Percentiles rank a stretch among this genome's conserved stretches.
Evolutionary conservation across 2,113 vertebrate genomes (phyloP).

Genomic region (Stegostoma tigrinum): DNA sequence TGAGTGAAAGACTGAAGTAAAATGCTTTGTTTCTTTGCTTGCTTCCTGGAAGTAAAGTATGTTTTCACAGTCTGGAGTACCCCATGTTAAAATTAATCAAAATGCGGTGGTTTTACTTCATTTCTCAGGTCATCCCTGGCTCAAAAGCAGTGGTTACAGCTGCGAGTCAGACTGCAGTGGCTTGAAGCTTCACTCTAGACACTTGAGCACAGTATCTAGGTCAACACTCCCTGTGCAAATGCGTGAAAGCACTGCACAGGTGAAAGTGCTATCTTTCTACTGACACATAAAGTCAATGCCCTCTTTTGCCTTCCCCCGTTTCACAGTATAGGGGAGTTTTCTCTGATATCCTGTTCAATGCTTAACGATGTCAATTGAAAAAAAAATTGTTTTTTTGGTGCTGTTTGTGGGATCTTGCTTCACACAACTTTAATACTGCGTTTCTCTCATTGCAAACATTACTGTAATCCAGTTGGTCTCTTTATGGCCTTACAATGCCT

Average conservation of each 20-base stretch:
- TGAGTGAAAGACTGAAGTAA: too few species aligned
- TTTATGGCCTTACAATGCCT: background rate
- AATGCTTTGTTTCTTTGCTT: background rate
- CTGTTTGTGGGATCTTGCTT: background rate
- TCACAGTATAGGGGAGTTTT: background rate
- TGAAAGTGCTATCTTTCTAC: background rate
- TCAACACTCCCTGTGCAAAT: background rate
- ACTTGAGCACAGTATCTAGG: background rate
- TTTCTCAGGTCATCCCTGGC: background rate
- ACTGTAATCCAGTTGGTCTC: background rate
- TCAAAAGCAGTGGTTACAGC: background rate
- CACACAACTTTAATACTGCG: background rate
- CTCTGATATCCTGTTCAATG: background rate
- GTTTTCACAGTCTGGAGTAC: background rate
- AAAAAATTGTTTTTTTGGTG: background rate
- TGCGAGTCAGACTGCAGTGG: background rate
- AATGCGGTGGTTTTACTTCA: background rate
- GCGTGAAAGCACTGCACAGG: background rate
- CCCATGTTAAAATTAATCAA: background rate
- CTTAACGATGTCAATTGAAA: background rate
- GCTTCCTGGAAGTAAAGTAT: background rate
- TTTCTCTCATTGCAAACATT: background rate
- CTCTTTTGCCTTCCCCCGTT: background rate
- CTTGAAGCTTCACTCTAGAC: background rate
- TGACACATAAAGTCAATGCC: background rate